phyloP scores from a whole-genome alignment of 2,888 invertebrate species.

The Rhogogaster chlorosoma region DNA sequence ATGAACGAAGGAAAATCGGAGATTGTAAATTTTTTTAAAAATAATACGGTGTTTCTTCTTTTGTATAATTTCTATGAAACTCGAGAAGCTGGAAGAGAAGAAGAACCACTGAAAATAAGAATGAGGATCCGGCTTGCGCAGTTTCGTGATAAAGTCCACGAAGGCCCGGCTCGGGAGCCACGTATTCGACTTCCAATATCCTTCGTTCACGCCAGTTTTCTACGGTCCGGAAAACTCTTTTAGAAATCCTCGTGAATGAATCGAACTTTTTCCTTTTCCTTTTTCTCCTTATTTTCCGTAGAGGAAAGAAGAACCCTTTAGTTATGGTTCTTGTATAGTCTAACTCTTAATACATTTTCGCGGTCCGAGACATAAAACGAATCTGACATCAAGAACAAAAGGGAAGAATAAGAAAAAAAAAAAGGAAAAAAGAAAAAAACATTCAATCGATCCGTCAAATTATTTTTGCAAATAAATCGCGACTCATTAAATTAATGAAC shows the following conservation, averaged over 20 bases:
- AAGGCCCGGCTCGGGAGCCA: not conserved
- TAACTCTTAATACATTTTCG: not conserved
- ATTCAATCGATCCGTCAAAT: no score
- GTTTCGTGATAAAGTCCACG: conserved; percentile 23
- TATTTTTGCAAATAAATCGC: not conserved
- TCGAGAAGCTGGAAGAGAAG: not conserved
- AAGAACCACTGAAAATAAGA: not conserved
- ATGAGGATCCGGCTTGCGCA: not conserved
- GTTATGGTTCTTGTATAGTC: not conserved
- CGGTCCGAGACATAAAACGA: not conserved
- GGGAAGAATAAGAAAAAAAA: no score
- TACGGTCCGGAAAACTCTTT: conserved; percentile 1
- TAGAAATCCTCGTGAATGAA: conserved; percentile 14
- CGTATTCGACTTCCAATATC: conserved; percentile 16
- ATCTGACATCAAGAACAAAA: no score
- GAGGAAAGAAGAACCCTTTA: not conserved
- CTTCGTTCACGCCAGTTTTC: conserved; percentile 32
- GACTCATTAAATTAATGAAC: not conserved
- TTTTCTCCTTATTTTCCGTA: not conserved
- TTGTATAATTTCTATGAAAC: not conserved
- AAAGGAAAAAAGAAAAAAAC: no score
- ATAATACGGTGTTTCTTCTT: conserved; percentile 48
- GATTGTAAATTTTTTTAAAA: conserved; percentile 27
- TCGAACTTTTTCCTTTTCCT: conserved; percentile 7
- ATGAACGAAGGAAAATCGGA: not conserved